A percentile compares a stretch with the other conserved stretches of the same genome.
Conservation (phyloP, 2,888 invertebrate species). For the Exocentrus adspersus region DNA sequence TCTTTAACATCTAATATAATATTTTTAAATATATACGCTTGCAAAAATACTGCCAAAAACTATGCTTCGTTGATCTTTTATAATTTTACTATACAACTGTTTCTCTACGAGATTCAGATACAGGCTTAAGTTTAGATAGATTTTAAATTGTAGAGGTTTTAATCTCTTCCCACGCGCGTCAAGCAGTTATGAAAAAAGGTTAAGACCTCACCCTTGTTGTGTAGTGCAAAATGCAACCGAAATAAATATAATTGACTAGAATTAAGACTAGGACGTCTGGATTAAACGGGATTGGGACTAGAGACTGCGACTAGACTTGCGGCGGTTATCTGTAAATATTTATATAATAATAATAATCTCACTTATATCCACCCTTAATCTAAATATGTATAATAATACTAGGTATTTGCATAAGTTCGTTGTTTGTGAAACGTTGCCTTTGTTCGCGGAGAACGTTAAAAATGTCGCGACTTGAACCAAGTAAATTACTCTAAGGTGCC, state of each 20-base stretch:
- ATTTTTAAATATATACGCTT: conserved; percentile 57
- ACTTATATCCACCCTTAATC: conserved; percentile 56
- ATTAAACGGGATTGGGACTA: conserved; percentile 56
- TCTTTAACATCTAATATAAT: conserved; percentile 43
- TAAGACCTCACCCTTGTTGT: not conserved
- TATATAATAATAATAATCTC: conserved; percentile 52
- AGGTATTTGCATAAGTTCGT: conserved; percentile 62
- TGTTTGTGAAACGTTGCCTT: conserved; percentile 64
- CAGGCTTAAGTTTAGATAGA: not conserved
- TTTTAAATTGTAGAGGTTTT: not conserved
- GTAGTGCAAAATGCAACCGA: conserved; percentile 41
- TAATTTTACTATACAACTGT: conserved; percentile 36
- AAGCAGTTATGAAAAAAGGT: not conserved
- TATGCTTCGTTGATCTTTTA: conserved; percentile 57
- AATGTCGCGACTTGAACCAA: conserved; percentile 53
- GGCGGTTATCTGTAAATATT: conserved; percentile 37
- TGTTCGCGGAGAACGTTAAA: conserved; percentile 57
- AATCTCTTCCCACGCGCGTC: not conserved
- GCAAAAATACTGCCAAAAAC: conserved; percentile 65
- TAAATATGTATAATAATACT: conserved; percentile 56
- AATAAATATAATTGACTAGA: conserved; percentile 62
- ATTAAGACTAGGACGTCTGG: conserved; percentile 59
- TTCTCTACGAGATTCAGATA: conserved; percentile 18
- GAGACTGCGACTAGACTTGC: conserved; percentile 58
- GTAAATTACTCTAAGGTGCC: conserved; percentile 49